phyloP scores from a whole-genome alignment of 1,140 invertebrate genomes.

The Lepidostoma basale region DNA sequence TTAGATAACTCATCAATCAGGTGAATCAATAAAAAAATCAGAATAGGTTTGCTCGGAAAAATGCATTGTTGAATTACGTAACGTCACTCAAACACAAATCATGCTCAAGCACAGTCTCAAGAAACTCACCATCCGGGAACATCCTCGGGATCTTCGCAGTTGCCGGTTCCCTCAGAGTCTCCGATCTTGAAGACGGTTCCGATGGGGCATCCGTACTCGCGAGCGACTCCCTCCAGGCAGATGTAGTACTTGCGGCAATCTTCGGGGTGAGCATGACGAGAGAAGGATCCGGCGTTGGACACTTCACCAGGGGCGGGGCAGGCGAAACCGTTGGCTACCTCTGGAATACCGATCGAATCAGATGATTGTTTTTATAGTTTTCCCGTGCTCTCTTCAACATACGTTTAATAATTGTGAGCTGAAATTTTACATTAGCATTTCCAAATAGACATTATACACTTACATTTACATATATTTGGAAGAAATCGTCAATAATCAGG shows the following conservation, averaged over 20 bases:
- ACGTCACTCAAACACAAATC: background rate
- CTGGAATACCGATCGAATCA: constrained; percentile 69
- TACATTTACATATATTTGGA: no score
- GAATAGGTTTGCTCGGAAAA: no score
- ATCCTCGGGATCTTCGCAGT: constrained; percentile 92
- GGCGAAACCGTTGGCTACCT: constrained; percentile 86
- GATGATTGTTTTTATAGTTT: no score
- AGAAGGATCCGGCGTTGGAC: constrained; percentile 85
- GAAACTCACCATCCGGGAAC: constrained; percentile 90
- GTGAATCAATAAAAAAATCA: no score
- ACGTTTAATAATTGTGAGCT: no score
- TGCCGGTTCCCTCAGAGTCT: constrained; percentile 83
- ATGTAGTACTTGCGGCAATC: constrained; percentile 96
- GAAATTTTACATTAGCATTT: no score
- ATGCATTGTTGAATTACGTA: no score
- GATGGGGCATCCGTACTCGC: constrained; percentile 94
- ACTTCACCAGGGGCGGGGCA: constrained; percentile 84
- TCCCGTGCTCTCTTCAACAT: no score
- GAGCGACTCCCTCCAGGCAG: constrained; percentile 85
- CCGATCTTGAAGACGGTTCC: constrained; percentile 96
- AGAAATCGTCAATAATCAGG: no score
- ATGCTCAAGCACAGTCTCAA: constrained; percentile 8
- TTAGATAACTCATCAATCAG: no score
- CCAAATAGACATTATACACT: no score
- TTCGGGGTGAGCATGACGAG: constrained; percentile 91